Percentiles rank a stretch among this genome's conserved stretches.
These are phyloP conservation scores for Saturnia pavonia DNA, from an alignment of 2,888 invertebrate genomes.

Conservation along the genomic window DNA sequence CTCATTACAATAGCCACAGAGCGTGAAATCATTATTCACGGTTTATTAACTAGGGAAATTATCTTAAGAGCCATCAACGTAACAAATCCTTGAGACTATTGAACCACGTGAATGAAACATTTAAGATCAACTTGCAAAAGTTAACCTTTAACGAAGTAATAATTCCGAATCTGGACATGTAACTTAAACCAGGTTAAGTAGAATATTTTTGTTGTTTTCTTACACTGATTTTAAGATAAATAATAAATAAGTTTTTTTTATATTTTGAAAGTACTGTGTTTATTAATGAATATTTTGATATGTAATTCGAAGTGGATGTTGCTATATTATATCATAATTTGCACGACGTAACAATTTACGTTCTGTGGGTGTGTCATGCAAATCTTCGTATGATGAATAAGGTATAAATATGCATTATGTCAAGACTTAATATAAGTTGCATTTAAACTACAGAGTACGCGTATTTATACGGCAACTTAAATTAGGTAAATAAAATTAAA, in stretches of 20 bases:
- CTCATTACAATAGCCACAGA: constrained; percentile 23
- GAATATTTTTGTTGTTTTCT: neutral
- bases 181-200: neutral
- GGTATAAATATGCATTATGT: too few relatives aligned
- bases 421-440: neutral
- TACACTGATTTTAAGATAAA: neutral
- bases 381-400: too few relatives aligned
- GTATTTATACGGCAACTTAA: neutral
- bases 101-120: neutral
- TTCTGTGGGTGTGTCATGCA: too few relatives aligned
- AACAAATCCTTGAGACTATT: constrained; percentile 20
- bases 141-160: neutral
- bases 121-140: neutral
- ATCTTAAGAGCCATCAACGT: constrained; percentile 20
- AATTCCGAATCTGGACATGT: neutral
- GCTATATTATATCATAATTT: too few relatives aligned
- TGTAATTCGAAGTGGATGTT: neutral
- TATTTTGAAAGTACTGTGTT: neutral
- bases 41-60: constrained; percentile 25
- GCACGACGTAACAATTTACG: too few relatives aligned
- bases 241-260: neutral
- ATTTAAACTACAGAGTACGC: neutral
- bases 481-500: neutral
- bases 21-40: constrained; percentile 42
- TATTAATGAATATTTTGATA: neutral